Evolutionary conservation across 2,113 vertebrate genomes (phyloP), one percentile per base, ranked within the genome.

Genomic region (Struthidea cinerea): DNA sequence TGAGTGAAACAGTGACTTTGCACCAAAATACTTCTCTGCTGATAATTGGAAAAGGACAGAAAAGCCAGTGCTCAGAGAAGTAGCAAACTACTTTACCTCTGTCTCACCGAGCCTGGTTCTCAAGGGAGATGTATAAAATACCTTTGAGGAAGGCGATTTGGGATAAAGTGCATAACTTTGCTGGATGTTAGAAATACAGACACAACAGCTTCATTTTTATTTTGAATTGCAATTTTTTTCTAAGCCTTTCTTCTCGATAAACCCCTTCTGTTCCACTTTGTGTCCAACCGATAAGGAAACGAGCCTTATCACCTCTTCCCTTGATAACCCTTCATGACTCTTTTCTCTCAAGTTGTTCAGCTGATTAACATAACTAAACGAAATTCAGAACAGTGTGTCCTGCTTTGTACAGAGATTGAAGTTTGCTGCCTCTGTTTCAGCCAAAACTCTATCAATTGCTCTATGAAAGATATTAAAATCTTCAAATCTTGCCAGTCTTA

Each of bases 271-370:
- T 74, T 90, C 68, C 30, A 39, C 39, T 52, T 80, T 35, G 67
- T 86, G 71, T 80, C 83, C 83, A 57, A 2, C 37, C 0, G 68
- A 93, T 95, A 96, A 83, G 67, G 75, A 93, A 95, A 84, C 39
- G 49, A 90, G 71, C 71, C 46, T 93, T 94, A 94, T 97, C 96
- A 74, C 88, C 50, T 90, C 82, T 92, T 47, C 63, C 63, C 79
- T 80, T 90, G 59, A 35, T 79, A 88, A 65, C 61, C 53, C 90
- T 92, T 95, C 67, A 21, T 46, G 67, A 82, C 0, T 1, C 12
- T 94, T 46, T 83, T 80, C 79, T 73, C 81, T 88, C 75, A 77
- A 94, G 88, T 95, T 85, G 17, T 85, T 85, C 82, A 88, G 78
- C 53, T 83, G 75, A 94, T 96, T 95, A 94, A 69, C 75, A 86